Base-by-base conservation (phyloP, 1,140 invertebrate species). In the Pseudomyrmex flavicornis region DNA sequence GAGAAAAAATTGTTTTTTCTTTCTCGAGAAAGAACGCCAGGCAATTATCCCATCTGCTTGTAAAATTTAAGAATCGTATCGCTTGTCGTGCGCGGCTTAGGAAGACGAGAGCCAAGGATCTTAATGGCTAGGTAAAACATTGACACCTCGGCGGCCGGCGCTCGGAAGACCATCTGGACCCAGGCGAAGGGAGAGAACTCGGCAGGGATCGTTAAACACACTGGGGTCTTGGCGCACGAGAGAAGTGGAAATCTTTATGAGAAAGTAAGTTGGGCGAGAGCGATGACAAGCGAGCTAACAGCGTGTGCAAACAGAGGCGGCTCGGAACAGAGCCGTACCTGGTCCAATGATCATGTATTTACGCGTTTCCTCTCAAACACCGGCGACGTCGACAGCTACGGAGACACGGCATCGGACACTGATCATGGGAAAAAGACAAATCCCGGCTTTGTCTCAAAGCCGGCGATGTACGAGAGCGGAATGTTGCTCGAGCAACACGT, bases 221-320 rank as follows among this genome's bases (percentile, higher is more conserved):
- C 35, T 35, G 35, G 87, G 89, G 85, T 91, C 91, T 92, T 35
- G 35, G 35, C 35, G 89, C 89, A 90, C 85, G 84, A 90, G 86
- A 82, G 82, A 82, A 85, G 79, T 87, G 79, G 86, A 88, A 83
- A 87, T 92, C 85, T 88, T 91, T 92, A 92, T 88, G 91, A 91
- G 90, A 91, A 92, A 91, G 91, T 92, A 92, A 92, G 92, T 91
- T 92, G 89, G 83, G 72, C 89, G 89, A 89, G 89, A 89, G 88
- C 89, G 90, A 92, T 92, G 92, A 93, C 93, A 94, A 92, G 35
- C 91, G 93, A 93, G 93, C 93, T 94, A 94, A 94, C 92, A 94
- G 88, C 86, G 89, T 93, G 83, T 70, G 91, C 89, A 94, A 94
- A 94, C 91, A 94, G 88, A 35, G 92, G 91, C 93, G 93, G 93